Evolutionary conservation across 1,140 invertebrate species (phyloP).

Genomic region (Leptinotarsa lineolata): DNA sequence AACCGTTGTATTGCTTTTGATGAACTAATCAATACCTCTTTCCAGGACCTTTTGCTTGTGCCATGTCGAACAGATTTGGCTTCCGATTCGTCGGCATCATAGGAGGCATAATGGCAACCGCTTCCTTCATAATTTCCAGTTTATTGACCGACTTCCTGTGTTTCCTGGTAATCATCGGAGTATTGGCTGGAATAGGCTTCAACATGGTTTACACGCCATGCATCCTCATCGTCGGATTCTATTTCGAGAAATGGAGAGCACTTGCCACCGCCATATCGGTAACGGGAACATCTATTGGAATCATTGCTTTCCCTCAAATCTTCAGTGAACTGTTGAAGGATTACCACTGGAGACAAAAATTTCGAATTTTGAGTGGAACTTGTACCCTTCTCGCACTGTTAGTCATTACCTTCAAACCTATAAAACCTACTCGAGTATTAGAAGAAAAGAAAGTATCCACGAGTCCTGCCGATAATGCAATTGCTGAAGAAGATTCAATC

Average conservation of each 20-base stretch:
- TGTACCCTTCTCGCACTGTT: slow-evolving; percentile 36
- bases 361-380: slow-evolving; percentile 58
- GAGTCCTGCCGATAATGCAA: neutral
- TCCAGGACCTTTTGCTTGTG: slow-evolving; percentile 77
- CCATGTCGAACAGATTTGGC: slow-evolving; percentile 73
- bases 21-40: slow-evolving; percentile 9
- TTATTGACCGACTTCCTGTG: slow-evolving; percentile 62
- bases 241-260: slow-evolving; percentile 79
- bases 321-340: slow-evolving; percentile 58
- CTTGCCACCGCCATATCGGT: slow-evolving; percentile 78
- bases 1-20: no score
- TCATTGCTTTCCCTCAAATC: slow-evolving; percentile 69
- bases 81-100: slow-evolving; percentile 72
- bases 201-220: slow-evolving; percentile 88
- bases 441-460: neutral
- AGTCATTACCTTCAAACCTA: slow-evolving; percentile 39
- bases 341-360: slow-evolving; percentile 60
- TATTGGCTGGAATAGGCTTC: slow-evolving; percentile 78
- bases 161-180: slow-evolving; percentile 67
- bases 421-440: slow-evolving; percentile 35
- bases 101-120: slow-evolving; percentile 65
- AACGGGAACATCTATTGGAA: slow-evolving; percentile 79
- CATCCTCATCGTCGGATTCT: slow-evolving; percentile 77
- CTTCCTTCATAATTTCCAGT: slow-evolving; percentile 63
- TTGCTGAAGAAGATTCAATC: slow-evolving; percentile 21